These are phyloP conservation scores for Decapterus maruadsi DNA, from an alignment of 2,797 vertebrate species.

Conservation along the genomic window DNA sequence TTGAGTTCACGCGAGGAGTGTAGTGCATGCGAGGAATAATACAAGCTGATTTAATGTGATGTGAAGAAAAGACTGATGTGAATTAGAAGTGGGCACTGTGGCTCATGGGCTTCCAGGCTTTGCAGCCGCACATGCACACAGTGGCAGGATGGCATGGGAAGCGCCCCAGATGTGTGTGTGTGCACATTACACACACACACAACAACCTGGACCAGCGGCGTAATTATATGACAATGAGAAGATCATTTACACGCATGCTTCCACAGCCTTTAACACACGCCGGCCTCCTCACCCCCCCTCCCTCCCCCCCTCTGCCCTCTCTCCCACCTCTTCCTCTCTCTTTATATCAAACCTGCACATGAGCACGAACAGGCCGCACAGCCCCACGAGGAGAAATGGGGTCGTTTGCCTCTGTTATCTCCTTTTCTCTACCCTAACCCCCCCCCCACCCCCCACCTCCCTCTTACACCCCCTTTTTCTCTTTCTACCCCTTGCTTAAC, in stretches of 20 bases:
- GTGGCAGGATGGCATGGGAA: background rate
- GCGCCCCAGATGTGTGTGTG: background rate
- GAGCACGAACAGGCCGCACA: constrained; percentile 59
- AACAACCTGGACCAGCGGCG: constrained; percentile 40
- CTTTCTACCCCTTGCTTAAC: constrained; percentile 76
- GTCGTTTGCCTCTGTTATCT: constrained; percentile 76
- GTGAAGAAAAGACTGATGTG: constrained; percentile 12
- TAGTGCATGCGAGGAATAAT: background rate
- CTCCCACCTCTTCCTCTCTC: constrained; percentile 22
- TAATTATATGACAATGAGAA: constrained; percentile 50
- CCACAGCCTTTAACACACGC: constrained; percentile 50
- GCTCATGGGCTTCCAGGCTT: constrained; percentile 13
- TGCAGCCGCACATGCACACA: background rate
- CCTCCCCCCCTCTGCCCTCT: constrained; percentile 30
- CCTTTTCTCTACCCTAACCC: constrained; percentile 49
- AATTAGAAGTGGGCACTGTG: background rate
- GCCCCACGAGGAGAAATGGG: constrained; percentile 78
- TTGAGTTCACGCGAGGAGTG: background rate
- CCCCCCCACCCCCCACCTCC: constrained; percentile 16
- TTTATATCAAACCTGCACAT: constrained; percentile 68
- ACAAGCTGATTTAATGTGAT: background rate
- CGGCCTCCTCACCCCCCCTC: constrained; percentile 30
- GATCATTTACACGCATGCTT: constrained; percentile 62
- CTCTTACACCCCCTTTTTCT: constrained; percentile 27
- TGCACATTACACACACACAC: constrained; percentile 3